These are phyloP conservation scores for Camponotus fellah DNA, from an alignment of 2,888 invertebrate species.

Conservation along the genomic window DNA sequence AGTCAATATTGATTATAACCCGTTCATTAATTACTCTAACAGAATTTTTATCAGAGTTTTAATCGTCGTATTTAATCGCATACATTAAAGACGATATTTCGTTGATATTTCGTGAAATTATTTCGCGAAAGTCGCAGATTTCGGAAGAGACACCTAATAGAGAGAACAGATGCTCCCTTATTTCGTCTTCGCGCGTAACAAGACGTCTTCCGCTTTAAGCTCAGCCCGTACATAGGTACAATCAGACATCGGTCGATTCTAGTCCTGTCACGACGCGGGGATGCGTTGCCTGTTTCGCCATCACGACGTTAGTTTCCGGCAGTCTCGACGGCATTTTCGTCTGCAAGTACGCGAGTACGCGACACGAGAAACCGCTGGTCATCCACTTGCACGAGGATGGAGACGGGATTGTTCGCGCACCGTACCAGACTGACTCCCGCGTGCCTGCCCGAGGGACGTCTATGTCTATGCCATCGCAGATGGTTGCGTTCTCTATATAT, in stretches of 20 bases:
- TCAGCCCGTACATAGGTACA: conserved; percentile 59
- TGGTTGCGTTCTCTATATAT: conserved; percentile 62
- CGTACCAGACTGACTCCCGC: conserved; percentile 61
- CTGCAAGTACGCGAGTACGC: conserved; percentile 67
- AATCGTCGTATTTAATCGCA: background rate
- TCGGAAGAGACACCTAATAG: conserved; percentile 25
- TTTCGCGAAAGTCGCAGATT: background rate
- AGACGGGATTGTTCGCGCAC: conserved; percentile 78
- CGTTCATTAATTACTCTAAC: background rate
- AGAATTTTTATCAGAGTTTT: conserved; percentile 6
- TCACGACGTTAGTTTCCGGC: conserved; percentile 72
- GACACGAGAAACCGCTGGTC: conserved; percentile 77
- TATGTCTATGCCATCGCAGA: conserved; percentile 63
- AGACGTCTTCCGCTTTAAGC: conserved; percentile 66
- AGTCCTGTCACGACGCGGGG: conserved; percentile 54
- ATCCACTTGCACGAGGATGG: conserved; percentile 69
- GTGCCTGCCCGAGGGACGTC: conserved; percentile 67
- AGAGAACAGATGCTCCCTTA: conserved; percentile 19
- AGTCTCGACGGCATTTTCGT: conserved; percentile 74
- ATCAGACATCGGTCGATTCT: conserved; percentile 70
- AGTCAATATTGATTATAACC: background rate
- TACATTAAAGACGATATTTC: background rate
- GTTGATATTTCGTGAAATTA: background rate
- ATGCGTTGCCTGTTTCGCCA: conserved; percentile 55
- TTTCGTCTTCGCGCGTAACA: conserved; percentile 44